Evolutionary conservation across 2,888 invertebrate species (phyloP).

Genomic region (Oscheius sp.): DNA sequence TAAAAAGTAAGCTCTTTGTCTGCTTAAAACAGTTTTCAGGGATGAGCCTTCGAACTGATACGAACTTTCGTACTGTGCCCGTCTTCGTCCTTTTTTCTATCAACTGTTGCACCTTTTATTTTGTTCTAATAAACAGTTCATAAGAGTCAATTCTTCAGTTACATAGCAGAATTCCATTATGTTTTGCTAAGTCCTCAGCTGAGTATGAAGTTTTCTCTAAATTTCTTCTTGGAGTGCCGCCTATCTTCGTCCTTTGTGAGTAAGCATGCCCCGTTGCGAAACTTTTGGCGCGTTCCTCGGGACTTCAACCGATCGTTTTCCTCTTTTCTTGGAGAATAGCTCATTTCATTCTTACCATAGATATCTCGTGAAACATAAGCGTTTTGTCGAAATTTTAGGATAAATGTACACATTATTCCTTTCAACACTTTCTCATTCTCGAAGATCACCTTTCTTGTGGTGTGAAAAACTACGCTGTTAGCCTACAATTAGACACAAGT

Average conservation of each 20-base stretch:
- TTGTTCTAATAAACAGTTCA: not conserved
- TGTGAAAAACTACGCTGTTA: too few species aligned
- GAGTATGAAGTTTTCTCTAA: too few species aligned
- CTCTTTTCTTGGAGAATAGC: not conserved
- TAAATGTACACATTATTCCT: too few species aligned
- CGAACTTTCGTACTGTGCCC: not conserved
- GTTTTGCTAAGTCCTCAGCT: not conserved
- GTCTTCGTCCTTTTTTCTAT: not conserved
- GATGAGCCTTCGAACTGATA: not conserved
- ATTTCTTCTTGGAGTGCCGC: too few species aligned
- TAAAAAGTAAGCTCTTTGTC: not conserved
- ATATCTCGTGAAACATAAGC: not conserved
- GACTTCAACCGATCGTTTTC: constrained; percentile 1
- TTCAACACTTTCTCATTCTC: too few species aligned
- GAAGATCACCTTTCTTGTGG: too few species aligned
- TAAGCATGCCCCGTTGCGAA: constrained; percentile 3
- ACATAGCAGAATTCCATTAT: not conserved
- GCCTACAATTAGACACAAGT: too few species aligned
- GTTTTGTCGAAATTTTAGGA: not conserved
- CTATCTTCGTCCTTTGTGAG: not conserved
- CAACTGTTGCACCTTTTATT: not conserved
- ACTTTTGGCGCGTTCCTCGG: not conserved
- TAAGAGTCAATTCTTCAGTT: not conserved
- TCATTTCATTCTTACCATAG: not conserved
- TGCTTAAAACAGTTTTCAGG: not conserved